Evolutionary conservation across 2,888 invertebrate species (phyloP), one percentile per base, ranked within the genome.

Genomic region (Pseudococcus viburni): DNA sequence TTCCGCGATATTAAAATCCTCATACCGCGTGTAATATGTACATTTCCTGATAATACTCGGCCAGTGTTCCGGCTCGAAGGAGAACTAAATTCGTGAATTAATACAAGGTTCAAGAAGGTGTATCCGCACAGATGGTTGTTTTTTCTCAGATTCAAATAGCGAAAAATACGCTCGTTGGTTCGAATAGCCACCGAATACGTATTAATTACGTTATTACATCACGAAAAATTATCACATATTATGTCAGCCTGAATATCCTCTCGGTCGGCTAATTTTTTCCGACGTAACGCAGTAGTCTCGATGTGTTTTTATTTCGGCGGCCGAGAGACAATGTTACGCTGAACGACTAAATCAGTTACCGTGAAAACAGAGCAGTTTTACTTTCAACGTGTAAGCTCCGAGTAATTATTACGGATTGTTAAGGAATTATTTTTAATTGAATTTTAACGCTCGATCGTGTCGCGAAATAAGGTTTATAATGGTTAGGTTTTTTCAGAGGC

Each of bases 311-410:
- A 19, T 33, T 33, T 33, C 73, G 73, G 12, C 15, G 7, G 73
- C 73, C 8, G 5, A 17, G 55, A 42, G 42, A 80, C 42, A 80
- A 73, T 73, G 80, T 80, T 80, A 80, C 46, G 80, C 80, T 80
- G n/a, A 80, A 80, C 80, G 80, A 80, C n/a, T 42, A 6, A 80
- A 80, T 39, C 80, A 42, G 80, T 15, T 33, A 42, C 42, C 80
- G 80, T 80, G 80, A 80, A 80, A 80, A 80, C 5, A 80, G 80
- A 12, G n/a, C 73, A 39, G 73, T 73, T 73, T 73, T 80, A 80
- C 80, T 80, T 80, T 80, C 80, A n/a, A 46, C 15, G 80, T 42
- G 9, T 42, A 33, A 33, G 26, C 12, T 80, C 17, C 39, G 11
- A 26, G 15, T 77, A 51, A 26, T 77, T 22, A 77, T 77, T 39